Evolutionary conservation across 2,888 invertebrate species (phyloP).

Genomic region (Drosophila algonquin): DNA sequence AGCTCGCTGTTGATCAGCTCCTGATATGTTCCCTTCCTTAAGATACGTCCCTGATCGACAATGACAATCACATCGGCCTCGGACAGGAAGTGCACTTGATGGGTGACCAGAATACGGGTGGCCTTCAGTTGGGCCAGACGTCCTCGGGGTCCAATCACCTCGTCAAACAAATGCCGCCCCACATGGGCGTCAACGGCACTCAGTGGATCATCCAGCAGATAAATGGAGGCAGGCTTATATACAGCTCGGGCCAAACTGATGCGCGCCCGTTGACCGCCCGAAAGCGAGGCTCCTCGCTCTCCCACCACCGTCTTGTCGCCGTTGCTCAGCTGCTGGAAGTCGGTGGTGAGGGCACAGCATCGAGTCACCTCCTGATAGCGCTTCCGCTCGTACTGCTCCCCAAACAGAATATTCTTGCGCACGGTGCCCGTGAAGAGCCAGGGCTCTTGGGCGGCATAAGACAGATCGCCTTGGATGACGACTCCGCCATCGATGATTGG

Average conservation of each 20-base stretch:
- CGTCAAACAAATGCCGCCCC: constrained; percentile 90
- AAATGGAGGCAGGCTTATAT: constrained; percentile 90
- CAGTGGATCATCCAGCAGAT: constrained; percentile 91
- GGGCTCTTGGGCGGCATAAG: constrained; percentile 88
- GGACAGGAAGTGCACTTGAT: constrained; percentile 90
- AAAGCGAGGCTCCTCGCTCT: constrained; percentile 89
- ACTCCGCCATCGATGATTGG: constrained; percentile 85
- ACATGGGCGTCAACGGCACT: constrained; percentile 92
- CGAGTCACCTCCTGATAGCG: constrained; percentile 87
- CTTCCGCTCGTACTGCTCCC: constrained; percentile 85
- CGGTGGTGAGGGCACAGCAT: constrained; percentile 82
- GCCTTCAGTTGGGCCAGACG: constrained; percentile 85
- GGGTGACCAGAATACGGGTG: constrained; percentile 90
- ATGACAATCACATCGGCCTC: constrained; percentile 87
- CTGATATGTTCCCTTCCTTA: constrained; percentile 84
- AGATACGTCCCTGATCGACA: constrained; percentile 85
- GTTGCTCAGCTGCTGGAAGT: constrained; percentile 87
- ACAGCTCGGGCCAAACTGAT: constrained; percentile 89
- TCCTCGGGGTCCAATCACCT: constrained; percentile 87
- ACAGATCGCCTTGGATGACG: constrained; percentile 85
- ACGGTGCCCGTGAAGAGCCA: constrained; percentile 88
- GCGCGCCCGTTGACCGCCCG: constrained; percentile 90
- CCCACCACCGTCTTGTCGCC: constrained; percentile 89
- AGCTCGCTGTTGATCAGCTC: constrained; percentile 85
- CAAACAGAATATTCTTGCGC: constrained; percentile 91